A percentile compares a stretch with the other conserved stretches of the same genome.
Evolutionary conservation across 2,113 vertebrate species (phyloP).

Genomic region (Malurus cyaneus): DNA sequence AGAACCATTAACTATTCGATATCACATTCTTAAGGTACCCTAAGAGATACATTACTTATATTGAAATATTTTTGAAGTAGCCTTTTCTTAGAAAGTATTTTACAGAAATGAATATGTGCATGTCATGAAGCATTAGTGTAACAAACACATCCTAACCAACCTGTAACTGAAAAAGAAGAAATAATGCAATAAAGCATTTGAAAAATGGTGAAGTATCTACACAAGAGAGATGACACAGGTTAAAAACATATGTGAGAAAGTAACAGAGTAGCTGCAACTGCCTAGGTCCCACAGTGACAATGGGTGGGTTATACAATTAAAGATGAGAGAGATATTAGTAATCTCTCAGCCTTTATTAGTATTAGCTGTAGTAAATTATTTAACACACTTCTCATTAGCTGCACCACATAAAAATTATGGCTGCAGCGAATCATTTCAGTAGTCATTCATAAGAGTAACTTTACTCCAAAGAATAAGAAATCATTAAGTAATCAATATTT

Average conservation of each 20-base stretch:
- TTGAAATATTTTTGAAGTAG: background rate
- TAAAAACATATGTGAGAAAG: background rate
- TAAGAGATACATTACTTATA: background rate
- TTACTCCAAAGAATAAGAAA: constrained; percentile 2
- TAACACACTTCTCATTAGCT: background rate
- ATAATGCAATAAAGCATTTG: background rate
- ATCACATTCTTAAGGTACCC: background rate
- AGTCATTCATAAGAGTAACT: background rate
- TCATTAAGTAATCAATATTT: constrained; percentile 29
- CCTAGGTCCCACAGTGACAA: background rate
- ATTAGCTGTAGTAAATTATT: background rate
- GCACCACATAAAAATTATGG: background rate
- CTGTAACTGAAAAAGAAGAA: background rate
- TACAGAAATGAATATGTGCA: background rate
- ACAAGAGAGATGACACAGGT: background rate
- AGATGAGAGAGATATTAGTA: background rate
- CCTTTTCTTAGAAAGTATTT: background rate
- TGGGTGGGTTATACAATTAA: background rate
- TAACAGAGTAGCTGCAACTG: background rate
- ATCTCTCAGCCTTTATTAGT: background rate
- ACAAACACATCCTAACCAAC: background rate
- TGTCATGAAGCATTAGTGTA: background rate
- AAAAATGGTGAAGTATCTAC: background rate
- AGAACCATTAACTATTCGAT: background rate
- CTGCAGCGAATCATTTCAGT: background rate